A percentile compares a stretch with the other conserved stretches of the same genome.
Evolutionary conservation across 2,888 invertebrate species (phyloP).

Genomic region (Gisinianus flammeolus): DNA sequence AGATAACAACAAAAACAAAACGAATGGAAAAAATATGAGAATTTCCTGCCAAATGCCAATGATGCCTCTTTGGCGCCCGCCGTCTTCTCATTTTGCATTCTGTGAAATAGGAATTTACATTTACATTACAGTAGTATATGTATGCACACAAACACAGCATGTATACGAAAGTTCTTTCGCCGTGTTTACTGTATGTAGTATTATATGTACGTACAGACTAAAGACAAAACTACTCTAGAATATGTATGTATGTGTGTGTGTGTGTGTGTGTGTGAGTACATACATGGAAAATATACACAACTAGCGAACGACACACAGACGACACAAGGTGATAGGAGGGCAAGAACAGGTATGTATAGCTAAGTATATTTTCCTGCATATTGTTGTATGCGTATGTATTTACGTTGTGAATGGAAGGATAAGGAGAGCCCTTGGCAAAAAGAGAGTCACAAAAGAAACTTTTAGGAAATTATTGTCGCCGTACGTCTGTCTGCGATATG

Average conservation of each 20-base stretch:
- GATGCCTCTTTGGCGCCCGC: conserved; percentile 15
- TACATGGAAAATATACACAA: too few species aligned
- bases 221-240: neutral
- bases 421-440: too few species aligned
- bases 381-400: too few species aligned
- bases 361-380: too few species aligned
- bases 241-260: neutral
- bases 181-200: neutral
- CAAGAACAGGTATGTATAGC: too few species aligned
- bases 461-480: conserved; percentile 35
- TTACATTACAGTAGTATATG: neutral
- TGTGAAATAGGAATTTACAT: conserved; percentile 34
- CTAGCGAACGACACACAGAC: too few species aligned
- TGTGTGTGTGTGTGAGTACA: neutral
- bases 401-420: too few species aligned
- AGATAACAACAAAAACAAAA: neutral
- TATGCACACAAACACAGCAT: neutral
- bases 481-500: conserved; percentile 27
- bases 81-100: conserved; percentile 43
- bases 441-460: neutral
- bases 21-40: conserved; percentile 20
- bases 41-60: conserved; percentile 15
- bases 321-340: too few species aligned
- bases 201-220: neutral
- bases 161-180: neutral